Conservation (phyloP, 2,113 vertebrate genomes). For the Corythornis vintsioides region DNA sequence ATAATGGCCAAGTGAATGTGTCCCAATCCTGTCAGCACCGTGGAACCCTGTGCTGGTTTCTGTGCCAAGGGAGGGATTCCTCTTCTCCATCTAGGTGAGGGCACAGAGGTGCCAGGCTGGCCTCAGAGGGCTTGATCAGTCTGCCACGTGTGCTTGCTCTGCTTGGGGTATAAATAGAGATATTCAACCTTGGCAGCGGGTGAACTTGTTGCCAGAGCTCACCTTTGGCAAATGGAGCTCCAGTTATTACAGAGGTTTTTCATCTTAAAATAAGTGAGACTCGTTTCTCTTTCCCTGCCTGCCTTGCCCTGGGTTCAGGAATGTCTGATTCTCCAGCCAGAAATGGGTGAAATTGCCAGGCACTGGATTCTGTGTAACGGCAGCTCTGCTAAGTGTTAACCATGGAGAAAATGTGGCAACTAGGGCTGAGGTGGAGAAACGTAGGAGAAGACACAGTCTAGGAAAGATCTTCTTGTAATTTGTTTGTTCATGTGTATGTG, state of each 20-base stretch:
- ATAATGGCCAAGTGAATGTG: not conserved
- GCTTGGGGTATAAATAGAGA: constrained; percentile 18
- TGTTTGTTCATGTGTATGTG: too few species aligned
- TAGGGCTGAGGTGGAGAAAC: not conserved
- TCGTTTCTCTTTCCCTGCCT: not conserved
- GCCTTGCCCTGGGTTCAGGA: not conserved
- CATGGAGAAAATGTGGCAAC: not conserved
- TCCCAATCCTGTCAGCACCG: not conserved
- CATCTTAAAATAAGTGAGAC: not conserved
- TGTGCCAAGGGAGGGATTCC: not conserved
- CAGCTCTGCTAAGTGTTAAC: not conserved
- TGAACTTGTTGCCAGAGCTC: not conserved
- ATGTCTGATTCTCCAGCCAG: not conserved
- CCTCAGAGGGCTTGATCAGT: not conserved
- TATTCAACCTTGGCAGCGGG: not conserved
- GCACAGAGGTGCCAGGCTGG: not conserved
- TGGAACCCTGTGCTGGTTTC: not conserved
- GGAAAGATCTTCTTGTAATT: not conserved
- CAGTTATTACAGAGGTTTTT: not conserved
- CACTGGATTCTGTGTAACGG: not conserved
- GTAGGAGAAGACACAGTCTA: not conserved
- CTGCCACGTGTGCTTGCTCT: not conserved
- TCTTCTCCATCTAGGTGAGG: not conserved
- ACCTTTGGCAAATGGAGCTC: not conserved
- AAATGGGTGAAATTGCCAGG: not conserved